A percentile compares a stretch with the other conserved stretches of the same genome.
Evolutionary conservation across 2,888 invertebrate species (phyloP).

Genomic region (Cancer borealis): DNA sequence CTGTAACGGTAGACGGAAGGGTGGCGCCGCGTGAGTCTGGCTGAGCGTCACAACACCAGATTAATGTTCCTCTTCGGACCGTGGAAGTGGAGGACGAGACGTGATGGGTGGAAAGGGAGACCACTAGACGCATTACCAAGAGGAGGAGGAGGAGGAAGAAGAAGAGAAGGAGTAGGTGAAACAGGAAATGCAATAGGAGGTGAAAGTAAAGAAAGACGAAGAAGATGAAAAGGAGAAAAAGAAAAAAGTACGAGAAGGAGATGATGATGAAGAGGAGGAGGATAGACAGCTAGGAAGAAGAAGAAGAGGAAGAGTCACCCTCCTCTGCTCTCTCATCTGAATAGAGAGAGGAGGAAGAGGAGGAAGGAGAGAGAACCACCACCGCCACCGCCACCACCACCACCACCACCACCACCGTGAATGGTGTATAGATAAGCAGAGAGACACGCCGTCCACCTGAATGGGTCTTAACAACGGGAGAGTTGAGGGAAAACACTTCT

Average conservation of each 20-base stretch:
- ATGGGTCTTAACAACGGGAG: not conserved
- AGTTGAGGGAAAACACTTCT: not conserved
- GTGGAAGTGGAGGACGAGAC: not conserved
- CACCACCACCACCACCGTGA: not conserved
- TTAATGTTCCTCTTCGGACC: not conserved
- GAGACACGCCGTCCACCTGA: not conserved
- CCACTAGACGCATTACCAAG: too few relatives aligned
- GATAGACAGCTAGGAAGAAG: not conserved
- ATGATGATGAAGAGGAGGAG: not conserved
- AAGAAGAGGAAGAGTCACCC: not conserved
- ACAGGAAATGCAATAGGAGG: not conserved
- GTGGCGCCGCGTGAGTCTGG: not conserved
- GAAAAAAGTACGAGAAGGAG: not conserved
- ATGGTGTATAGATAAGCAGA: not conserved
- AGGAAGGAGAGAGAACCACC: not conserved
- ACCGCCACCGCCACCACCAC: too few relatives aligned
- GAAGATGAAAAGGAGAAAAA: not conserved
- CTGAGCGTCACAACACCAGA: not conserved
- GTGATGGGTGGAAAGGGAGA: too few relatives aligned
- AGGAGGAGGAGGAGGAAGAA: too few relatives aligned
- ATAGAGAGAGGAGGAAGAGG: too few relatives aligned
- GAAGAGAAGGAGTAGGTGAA: not conserved
- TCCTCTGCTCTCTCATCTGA: too few relatives aligned
- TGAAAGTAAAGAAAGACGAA: not conserved
- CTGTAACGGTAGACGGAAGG: not conserved